Evolutionary conservation across 2,888 invertebrate genomes (phyloP).

Genomic region (Agrotis ipsilon): DNA sequence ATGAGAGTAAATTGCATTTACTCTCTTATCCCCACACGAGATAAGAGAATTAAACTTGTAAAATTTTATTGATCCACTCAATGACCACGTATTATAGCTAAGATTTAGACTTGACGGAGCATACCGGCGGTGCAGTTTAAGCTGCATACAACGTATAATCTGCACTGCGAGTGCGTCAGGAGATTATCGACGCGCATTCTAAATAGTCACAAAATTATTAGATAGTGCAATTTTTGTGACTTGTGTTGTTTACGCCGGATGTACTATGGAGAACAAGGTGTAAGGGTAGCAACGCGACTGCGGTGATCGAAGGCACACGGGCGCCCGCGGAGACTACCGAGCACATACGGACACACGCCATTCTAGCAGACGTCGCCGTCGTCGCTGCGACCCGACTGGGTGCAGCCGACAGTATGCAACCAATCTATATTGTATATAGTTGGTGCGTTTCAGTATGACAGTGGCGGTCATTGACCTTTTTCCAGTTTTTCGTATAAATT

Average conservation of each 20-base stretch:
- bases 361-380: background rate
- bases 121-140: background rate
- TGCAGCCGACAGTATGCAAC: conserved; percentile 18
- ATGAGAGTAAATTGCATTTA: background rate
- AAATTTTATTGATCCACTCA: background rate
- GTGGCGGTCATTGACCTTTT: conserved; percentile 10
- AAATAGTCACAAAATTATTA: too few species aligned
- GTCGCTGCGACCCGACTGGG: background rate
- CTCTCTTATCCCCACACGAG: background rate
- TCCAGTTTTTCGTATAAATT: background rate
- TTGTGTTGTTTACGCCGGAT: background rate
- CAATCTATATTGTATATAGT: conserved; percentile 5
- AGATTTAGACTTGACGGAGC: background rate
- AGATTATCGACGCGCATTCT: background rate
- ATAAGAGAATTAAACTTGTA: background rate
- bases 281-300: background rate
- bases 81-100: background rate
- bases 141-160: background rate
- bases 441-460: conserved; percentile 14
- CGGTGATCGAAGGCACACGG: conserved; percentile 9
- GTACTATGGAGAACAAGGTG: background rate
- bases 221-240: background rate
- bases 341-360: conserved; percentile 3
- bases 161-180: background rate
- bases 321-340: conserved; percentile 1